phyloP scores from a whole-genome alignment of 2,113 vertebrate species.

The Anser cygnoides region DNA sequence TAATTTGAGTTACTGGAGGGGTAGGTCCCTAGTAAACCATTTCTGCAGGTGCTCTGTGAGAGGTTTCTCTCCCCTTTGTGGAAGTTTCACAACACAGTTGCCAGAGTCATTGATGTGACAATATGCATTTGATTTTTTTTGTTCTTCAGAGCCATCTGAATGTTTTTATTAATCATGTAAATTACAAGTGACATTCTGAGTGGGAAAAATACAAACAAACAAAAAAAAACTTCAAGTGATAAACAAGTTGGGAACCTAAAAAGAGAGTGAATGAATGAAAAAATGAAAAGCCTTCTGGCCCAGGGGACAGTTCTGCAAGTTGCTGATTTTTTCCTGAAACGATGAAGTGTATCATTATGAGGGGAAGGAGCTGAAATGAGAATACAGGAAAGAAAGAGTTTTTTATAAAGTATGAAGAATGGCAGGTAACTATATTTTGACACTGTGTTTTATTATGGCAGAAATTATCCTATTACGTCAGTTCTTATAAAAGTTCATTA shows the following conservation, averaged over 20 bases:
- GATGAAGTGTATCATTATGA: neutral
- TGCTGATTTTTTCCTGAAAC: neutral
- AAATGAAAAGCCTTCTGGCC: neutral
- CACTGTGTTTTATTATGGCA: neutral
- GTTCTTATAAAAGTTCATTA: neutral
- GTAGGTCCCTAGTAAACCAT: neutral
- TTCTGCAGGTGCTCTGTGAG: neutral
- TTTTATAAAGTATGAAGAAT: constrained; percentile 16
- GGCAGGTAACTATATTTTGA: neutral
- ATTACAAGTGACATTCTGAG: neutral
- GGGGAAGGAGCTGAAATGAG: neutral
- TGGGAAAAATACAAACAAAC: neutral
- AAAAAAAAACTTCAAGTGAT: neutral
- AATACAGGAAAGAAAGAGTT: neutral
- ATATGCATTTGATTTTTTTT: neutral
- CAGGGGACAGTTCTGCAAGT: neutral
- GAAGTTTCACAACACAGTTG: neutral
- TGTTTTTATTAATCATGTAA: neutral
- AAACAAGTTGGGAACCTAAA: neutral
- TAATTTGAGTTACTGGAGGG: neutral
- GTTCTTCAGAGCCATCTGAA: neutral
- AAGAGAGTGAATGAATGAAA: neutral
- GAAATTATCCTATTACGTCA: neutral
- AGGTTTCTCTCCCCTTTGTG: neutral
- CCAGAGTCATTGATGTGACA: neutral